These are phyloP conservation scores for Notothenia coriiceps DNA, from an alignment of 2,113 vertebrate genomes.

Conservation along the genomic window DNA sequence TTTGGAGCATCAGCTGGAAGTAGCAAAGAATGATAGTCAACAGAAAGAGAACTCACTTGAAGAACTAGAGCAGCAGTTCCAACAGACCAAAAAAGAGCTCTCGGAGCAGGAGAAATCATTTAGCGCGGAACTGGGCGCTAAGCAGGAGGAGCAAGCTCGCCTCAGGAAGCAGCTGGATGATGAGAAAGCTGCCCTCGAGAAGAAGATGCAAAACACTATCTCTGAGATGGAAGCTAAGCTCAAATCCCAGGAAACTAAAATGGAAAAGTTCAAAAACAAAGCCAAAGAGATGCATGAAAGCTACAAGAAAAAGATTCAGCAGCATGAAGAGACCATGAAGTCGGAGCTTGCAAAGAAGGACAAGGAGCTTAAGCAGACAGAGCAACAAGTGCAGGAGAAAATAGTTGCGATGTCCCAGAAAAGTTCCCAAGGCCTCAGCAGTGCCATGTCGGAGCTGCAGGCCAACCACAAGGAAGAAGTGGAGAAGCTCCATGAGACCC, in stretches of 20 bases:
- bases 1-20: constrained; percentile 81
- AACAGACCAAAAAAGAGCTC: constrained; percentile 79
- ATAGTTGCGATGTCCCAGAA: constrained; percentile 90
- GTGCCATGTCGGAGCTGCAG: constrained; percentile 88
- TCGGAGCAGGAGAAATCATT: constrained; percentile 85
- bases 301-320: constrained; percentile 90
- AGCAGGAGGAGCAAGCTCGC: constrained; percentile 78
- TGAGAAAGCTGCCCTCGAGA: constrained; percentile 83
- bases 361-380: constrained; percentile 89
- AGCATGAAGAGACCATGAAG: constrained; percentile 90
- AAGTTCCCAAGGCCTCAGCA: constrained; percentile 88
- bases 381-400: constrained; percentile 89
- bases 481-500: constrained; percentile 82
- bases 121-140: constrained; percentile 74
- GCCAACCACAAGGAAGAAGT: constrained; percentile 90
- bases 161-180: constrained; percentile 85
- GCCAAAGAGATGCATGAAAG: constrained; percentile 91
- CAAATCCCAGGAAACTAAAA: constrained; percentile 89
- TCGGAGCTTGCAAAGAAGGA: constrained; percentile 90
- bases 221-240: constrained; percentile 89
- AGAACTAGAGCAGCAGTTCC: constrained; percentile 78
- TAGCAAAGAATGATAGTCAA: constrained; percentile 79
- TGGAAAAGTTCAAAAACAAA: constrained; percentile 91
- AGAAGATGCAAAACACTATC: constrained; percentile 79
- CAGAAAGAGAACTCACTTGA: constrained; percentile 81